Evolutionary conservation across 1,140 invertebrate species (phyloP), one percentile per base, ranked within the genome.

Genomic region (Nasonia longicornis): DNA sequence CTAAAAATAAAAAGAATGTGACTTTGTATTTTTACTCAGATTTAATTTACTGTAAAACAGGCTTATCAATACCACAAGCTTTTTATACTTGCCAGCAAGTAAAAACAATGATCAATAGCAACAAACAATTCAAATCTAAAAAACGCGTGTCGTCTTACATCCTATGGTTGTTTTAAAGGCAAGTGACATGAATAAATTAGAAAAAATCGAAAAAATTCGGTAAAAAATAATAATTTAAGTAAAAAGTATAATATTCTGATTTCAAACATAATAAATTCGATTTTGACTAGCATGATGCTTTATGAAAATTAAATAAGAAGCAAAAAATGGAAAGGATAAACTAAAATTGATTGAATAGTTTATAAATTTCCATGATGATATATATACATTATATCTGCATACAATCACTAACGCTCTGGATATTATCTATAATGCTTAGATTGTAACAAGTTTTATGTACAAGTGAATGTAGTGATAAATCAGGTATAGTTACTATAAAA

Each of bases 381-480:
- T 79, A 73, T 72, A 42, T 73, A 79, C 70, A 72, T 72, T 10
- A 63, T 63, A 64, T 71, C 71, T 79, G 29, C 45, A 77, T 77
- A 77, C 16, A 1, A 11, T 45, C 38, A 69, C 35, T 77, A 69
- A 48, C 26, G 12, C 31, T 69, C 20, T 26, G 35, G 26, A 78
- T 31, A 64, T 71, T 64, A 38, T 48, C 66, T 73, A 42, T 48
- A 79, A 73, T 70, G 14, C 20, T 58, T 74, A 52, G 4, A 74
- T 74, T 74, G n/a, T 74, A 80, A 74, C 38, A 67, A 74, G 35
- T 74, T 82, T 83, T 85, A 76, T 82, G 78, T 82, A 82, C 83
- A 84, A 77, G 20, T 63, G 22, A 83, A 83, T 38, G 35, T 31
- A 26, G 70, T 67, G 52, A 77, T 67, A 64, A 67, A 22, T n/a